Conservation (phyloP, 2,113 vertebrate species). For the Megaceryle torquata region DNA sequence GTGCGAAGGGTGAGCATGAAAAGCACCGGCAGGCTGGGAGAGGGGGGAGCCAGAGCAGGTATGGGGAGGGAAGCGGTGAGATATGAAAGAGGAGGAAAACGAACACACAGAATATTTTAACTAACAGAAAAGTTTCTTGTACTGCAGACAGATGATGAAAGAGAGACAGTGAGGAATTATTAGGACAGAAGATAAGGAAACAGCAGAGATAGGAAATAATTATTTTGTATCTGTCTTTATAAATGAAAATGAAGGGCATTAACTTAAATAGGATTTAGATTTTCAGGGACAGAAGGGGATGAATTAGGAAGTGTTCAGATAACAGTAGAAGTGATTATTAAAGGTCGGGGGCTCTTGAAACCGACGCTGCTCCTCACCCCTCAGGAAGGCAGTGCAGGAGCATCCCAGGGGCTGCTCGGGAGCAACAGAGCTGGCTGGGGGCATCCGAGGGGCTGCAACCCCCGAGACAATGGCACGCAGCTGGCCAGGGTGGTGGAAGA, state of each 20-base stretch:
- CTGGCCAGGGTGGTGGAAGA: not conserved
- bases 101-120: constrained; percentile 68
- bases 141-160: constrained; percentile 70
- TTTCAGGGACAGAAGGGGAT: constrained; percentile 75
- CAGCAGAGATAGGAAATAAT: constrained; percentile 81
- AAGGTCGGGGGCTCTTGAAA: constrained; percentile 74
- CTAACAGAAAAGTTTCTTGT: constrained; percentile 65
- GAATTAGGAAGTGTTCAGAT: constrained; percentile 76
- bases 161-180: constrained; percentile 73
- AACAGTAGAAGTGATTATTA: constrained; percentile 67
- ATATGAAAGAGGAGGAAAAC: constrained; percentile 55
- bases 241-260: constrained; percentile 86
- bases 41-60: not conserved
- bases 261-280: constrained; percentile 82
- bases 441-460: not conserved
- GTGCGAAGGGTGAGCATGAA: constrained; percentile 1
- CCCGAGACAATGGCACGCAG: fast-evolving
- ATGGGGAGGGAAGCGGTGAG: not conserved
- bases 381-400: not conserved
- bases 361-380: not conserved
- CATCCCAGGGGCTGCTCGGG: not conserved
- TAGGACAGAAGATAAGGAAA: constrained; percentile 80
- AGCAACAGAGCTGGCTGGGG: not conserved
- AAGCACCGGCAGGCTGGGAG: not conserved
- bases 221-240: constrained; percentile 84